Evolutionary conservation across 2,888 invertebrate species (phyloP).

Genomic region (Oxystoma pomonae): DNA sequence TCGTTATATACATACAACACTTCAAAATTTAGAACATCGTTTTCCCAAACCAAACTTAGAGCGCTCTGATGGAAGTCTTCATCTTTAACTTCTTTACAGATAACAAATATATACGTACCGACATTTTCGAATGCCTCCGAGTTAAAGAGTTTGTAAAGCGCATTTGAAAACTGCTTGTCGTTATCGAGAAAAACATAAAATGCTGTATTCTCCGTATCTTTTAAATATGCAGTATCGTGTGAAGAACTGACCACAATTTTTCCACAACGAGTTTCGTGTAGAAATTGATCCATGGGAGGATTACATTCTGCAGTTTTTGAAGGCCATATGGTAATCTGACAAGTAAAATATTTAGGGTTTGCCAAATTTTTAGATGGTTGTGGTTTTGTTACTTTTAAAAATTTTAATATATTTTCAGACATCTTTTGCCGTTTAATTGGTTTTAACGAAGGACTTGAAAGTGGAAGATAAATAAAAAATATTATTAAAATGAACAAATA

Average conservation of each 20-base stretch:
- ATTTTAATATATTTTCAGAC: too few relatives aligned
- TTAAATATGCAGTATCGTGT: background rate
- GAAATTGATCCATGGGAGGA: background rate
- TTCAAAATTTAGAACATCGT: background rate
- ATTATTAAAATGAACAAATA: too few relatives aligned
- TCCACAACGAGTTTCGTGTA: background rate
- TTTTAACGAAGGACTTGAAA: too few relatives aligned
- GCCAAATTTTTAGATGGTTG: too few relatives aligned
- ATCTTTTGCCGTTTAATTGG: too few relatives aligned
- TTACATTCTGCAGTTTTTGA: background rate
- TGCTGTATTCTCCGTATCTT: background rate
- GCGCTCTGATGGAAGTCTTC: background rate
- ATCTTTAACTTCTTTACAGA: background rate
- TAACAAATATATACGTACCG: background rate
- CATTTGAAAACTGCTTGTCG: background rate
- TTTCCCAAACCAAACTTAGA: background rate
- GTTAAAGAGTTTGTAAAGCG: background rate
- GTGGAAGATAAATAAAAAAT: too few relatives aligned
- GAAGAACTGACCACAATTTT: background rate
- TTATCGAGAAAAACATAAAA: background rate
- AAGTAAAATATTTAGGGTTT: background rate
- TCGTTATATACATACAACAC: background rate
- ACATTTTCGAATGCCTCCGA: background rate
- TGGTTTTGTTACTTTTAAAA: too few relatives aligned
- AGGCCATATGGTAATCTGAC: background rate